These are phyloP conservation scores for Upupa epops DNA, from an alignment of 2,113 vertebrate genomes.

Conservation along the genomic window DNA sequence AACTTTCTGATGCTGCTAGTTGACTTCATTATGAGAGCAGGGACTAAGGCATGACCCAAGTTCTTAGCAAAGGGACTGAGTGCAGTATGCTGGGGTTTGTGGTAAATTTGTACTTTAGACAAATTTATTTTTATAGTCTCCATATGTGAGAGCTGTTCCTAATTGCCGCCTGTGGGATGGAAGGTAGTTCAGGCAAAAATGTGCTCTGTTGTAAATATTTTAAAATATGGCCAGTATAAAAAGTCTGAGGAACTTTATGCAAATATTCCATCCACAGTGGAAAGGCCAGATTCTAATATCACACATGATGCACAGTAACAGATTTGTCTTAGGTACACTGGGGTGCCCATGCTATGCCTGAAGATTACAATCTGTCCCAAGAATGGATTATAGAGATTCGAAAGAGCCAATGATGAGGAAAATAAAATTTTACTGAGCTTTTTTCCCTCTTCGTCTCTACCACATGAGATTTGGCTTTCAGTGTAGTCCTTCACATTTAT, in stretches of 20 bases:
- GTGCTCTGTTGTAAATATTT: not conserved
- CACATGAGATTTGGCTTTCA: not conserved
- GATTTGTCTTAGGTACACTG: conserved; percentile 25
- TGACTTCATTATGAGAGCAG: not conserved
- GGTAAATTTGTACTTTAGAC: not conserved
- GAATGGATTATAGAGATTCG: conserved; percentile 15
- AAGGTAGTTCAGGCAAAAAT: conserved; percentile 4
- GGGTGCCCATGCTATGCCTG: not conserved
- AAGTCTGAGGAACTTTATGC: not conserved
- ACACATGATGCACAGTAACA: not conserved
- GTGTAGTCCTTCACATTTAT: not conserved
- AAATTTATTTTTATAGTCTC: not conserved
- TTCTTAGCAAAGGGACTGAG: not conserved
- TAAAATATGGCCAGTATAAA: not conserved
- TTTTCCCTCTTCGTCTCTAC: not conserved
- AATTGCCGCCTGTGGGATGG: conserved; percentile 19
- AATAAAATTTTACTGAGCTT: conserved; percentile 14
- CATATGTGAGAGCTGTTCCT: not conserved
- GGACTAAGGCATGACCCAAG: not conserved
- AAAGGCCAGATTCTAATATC: conserved; percentile 50
- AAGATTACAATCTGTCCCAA: conserved; percentile 10
- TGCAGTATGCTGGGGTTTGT: not conserved
- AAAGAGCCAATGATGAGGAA: conserved; percentile 37
- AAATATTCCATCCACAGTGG: not conserved
- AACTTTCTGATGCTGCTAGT: not conserved